Base-by-base conservation (phyloP, 2,797 vertebrate genomes). In the Valencia hispanica region DNA sequence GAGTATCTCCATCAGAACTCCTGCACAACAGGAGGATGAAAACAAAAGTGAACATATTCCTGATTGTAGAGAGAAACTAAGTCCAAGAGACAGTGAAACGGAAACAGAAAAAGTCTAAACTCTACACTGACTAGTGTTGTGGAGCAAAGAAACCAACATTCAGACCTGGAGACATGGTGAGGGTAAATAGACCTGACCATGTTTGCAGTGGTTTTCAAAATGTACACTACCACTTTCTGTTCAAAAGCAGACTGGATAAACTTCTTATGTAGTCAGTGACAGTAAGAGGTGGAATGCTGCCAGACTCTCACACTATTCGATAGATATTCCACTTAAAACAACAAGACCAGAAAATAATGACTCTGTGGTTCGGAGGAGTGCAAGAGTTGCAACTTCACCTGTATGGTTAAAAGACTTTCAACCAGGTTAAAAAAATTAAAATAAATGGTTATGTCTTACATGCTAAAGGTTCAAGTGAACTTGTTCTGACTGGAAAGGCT, bases 211-310 rank as follows among this genome's bases (percentile, higher is more conserved):
- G 22, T 12, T 68, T 8, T 68, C 65, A 41, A 68, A 22, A n/a
- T 71, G 51, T 50, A 53, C 69, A 0, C 20, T 30, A 14, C 18
- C 3, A 7, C 10, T 70, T 20, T 50, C 20, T 51, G 69, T 70
- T 70, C 15, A 70, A 22, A 70, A 70, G 20, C 47, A 70, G 47
- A 51, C 50, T 36, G 30, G 50, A 17, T 7, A 5, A 53, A 53
- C 34, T 27, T 39, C 34, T 71, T n/a, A n/a, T 55, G 50, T 55
- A 55, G 34, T 71, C 50, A 27, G 70, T 53, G 48, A 71, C n/a
- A 39, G n/a, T n/a, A 68, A 68, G 11, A 68, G 41, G 39, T 68
- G 65, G 41, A 68, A 68, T 68, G 22, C 48, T 53, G 20, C 32
- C 27, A 69, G 68, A n/a, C 48, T 53, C 20, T 53, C 11, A 53